These are phyloP conservation scores for Leptatherina wallacei DNA, from an alignment of 2,797 vertebrate genomes.

Conservation along the genomic window DNA sequence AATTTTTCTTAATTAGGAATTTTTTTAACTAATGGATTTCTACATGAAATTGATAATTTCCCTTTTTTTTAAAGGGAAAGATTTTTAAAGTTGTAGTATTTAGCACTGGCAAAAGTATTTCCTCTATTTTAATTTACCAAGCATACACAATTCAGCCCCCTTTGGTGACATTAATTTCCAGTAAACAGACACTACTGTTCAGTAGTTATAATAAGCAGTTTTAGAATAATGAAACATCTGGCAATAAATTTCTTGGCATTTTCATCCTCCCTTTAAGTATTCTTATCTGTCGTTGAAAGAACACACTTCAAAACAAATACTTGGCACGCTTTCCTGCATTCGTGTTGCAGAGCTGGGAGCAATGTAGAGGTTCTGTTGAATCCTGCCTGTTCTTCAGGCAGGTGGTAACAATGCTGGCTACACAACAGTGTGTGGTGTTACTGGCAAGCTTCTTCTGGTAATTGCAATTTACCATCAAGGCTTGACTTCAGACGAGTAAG, in stretches of 20 bases:
- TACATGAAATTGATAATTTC: too few relatives aligned
- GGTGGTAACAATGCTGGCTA: constrained; percentile 71
- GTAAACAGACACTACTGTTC: constrained; percentile 27
- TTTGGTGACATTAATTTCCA: constrained; percentile 2
- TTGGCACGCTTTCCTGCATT: constrained; percentile 49
- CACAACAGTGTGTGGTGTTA: constrained; percentile 56
- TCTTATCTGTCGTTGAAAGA: constrained; percentile 63
- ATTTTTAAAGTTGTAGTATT: too few relatives aligned
- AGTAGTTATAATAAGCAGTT: constrained; percentile 26
- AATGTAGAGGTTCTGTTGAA: constrained; percentile 63
- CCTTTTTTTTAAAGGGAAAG: too few relatives aligned
- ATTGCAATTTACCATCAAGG: constrained; percentile 66
- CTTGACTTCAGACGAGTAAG: constrained; percentile 43
- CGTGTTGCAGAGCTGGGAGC: constrained; percentile 52
- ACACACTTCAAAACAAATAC: constrained; percentile 66
- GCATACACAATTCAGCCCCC: neutral
- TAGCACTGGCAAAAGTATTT: neutral
- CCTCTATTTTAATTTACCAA: neutral
- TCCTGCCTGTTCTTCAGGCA: constrained; percentile 75
- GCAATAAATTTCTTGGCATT: constrained; percentile 58
- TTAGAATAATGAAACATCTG: constrained; percentile 62
- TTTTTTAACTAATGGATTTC: neutral
- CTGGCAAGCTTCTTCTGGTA: constrained; percentile 62
- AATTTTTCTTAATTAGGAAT: neutral
- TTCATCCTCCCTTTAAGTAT: constrained; percentile 9